Evolutionary conservation across 2,888 invertebrate species (phyloP), one percentile per base, ranked within the genome.

Genomic region (Helleia helle): DNA sequence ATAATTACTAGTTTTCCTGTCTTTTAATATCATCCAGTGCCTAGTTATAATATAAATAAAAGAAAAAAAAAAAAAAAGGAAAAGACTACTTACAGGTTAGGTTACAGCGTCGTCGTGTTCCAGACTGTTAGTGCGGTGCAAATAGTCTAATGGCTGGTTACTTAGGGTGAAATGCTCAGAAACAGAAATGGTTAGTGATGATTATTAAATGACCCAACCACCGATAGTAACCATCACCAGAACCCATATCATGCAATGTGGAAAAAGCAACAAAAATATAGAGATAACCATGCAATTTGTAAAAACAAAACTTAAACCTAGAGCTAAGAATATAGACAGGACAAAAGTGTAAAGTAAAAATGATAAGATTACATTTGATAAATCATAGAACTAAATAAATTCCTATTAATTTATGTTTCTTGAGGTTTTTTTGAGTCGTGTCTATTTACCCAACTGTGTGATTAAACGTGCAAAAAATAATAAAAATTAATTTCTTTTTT

Each of bases 101-200:
- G 40, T 29, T 27, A 27, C 13, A n/a, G n/a, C n/a, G n/a, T n/a
- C n/a, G n/a, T 34, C 27, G 44, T 29, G 41, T 46, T 49, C 40
- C 18, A 44, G 46, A 24, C n/a, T 37, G 44, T 43, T 29, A 40
- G 43, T 46, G 48, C 44, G 42, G 49, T 49, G 37, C 41, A 45
- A 47, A 43, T 50, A n/a, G n/a, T n/a, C n/a, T 49, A 70, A 65
- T 68, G 70, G 54, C 66, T 59, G 69, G 73, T 71, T 75, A 76
- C 73, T 73, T 64, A 62, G 49, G 69, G 71, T 74, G 73, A 65
- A 56, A 54, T 64, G 59, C 83, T 84, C 80, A 68, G 64, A 74
- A 58, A 80, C 66, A 76, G 65, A 77, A 70, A 42, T 66, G 54
- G 77, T 83, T 83, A 83, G 77, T 79, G 55, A 27, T 30, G 45